Conservation (phyloP, 2,797 vertebrate genomes). For the Argyrosomus regius region DNA sequence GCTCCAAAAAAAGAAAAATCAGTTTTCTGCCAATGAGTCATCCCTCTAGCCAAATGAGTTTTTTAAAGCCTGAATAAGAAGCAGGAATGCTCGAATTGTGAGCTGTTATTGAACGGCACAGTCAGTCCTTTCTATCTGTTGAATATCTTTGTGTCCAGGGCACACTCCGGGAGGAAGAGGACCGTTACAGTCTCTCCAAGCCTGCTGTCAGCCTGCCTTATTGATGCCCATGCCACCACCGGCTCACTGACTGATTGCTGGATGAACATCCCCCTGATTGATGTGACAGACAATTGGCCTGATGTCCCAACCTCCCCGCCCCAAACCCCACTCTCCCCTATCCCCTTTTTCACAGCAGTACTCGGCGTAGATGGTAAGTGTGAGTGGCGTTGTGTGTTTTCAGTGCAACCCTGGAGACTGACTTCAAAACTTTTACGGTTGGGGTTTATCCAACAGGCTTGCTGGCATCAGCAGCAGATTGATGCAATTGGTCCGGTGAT, state of each 20-base stretch:
- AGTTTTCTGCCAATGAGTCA: conserved; percentile 2
- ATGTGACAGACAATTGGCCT: conserved; percentile 81
- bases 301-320: conserved; percentile 44
- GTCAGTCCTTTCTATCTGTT: conserved; percentile 45
- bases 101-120: conserved; percentile 8
- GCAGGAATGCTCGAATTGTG: neutral
- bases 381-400: conserved; percentile 63
- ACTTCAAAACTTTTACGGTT: conserved; percentile 54
- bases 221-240: conserved; percentile 77
- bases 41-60: conserved; percentile 13
- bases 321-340: neutral
- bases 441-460: conserved; percentile 54
- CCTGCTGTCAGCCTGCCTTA: conserved; percentile 78
- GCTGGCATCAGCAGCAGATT: conserved; percentile 67
- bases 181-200: conserved; percentile 52
- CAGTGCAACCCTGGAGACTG: conserved; percentile 52
- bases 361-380: conserved; percentile 52
- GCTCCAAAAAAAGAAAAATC: neutral
- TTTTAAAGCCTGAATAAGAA: conserved; percentile 26
- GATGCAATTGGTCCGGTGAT: conserved; percentile 63
- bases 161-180: conserved; percentile 60
- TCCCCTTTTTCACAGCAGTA: conserved; percentile 37
- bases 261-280: conserved; percentile 81
- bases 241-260: conserved; percentile 77
- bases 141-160: conserved; percentile 57